Evolutionary conservation across 2,113 vertebrate genomes (phyloP).

Genomic region (Aspiorhynchus laticeps): DNA sequence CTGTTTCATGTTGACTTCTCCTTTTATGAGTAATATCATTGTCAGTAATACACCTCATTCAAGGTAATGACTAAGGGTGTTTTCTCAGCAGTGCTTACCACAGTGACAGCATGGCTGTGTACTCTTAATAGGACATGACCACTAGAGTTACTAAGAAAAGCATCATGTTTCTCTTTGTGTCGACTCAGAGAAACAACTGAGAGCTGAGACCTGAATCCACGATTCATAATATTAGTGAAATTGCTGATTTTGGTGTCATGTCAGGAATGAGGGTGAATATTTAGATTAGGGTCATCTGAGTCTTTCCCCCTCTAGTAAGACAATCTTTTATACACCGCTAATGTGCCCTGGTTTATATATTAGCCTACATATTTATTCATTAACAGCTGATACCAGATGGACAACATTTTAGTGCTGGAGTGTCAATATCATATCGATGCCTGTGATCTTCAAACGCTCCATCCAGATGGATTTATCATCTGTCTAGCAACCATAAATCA

Average conservation of each 20-base stretch:
- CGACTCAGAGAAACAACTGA: neutral
- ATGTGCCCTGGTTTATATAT: conserved; percentile 3
- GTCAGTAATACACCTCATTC: conserved; percentile 4
- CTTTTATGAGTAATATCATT: neutral
- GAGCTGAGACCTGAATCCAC: neutral
- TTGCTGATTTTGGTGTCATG: neutral
- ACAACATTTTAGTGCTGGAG: neutral
- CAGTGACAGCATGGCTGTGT: conserved; percentile 29
- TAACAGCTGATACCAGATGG: neutral
- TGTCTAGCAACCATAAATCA: neutral
- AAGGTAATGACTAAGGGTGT: conserved; percentile 40
- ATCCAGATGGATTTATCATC: neutral
- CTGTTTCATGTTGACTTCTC: neutral
- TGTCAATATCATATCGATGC: neutral
- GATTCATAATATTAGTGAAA: conserved; percentile 35
- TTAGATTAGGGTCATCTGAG: neutral
- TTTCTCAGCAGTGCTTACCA: conserved; percentile 37
- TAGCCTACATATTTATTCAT: neutral
- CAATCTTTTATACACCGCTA: neutral
- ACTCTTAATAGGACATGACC: conserved; percentile 12
- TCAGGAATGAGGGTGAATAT: neutral
- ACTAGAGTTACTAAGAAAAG: conserved; percentile 37
- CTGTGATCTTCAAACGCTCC: neutral
- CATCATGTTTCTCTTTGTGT: neutral
- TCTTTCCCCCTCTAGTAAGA: neutral